Conservation (phyloP, 2,888 invertebrate genomes). For the Conus canariensis region DNA sequence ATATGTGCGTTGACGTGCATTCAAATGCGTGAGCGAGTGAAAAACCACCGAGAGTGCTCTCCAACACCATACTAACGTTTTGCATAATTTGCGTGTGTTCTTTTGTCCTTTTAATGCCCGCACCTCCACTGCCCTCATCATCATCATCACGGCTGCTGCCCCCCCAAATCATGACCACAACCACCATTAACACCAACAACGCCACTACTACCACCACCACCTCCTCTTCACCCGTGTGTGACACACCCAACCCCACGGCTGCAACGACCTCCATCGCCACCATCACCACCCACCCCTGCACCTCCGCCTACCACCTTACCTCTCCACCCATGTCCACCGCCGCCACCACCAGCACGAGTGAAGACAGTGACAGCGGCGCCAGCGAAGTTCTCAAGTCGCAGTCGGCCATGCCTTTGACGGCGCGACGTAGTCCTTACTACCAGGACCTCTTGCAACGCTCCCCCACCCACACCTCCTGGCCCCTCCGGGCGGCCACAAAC, state of each 20-base stretch:
- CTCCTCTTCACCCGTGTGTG: too few relatives aligned
- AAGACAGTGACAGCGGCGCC: conserved; percentile 36
- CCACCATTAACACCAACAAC: neutral
- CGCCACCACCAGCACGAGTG: conserved; percentile 29
- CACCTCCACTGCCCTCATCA: neutral
- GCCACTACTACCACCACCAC: neutral
- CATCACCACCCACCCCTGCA: neutral
- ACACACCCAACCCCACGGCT: neutral
- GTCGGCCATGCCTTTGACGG: conserved; percentile 44
- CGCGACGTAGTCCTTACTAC: conserved; percentile 51
- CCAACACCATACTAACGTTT: too few relatives aligned
- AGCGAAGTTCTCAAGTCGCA: conserved; percentile 33
- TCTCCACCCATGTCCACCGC: neutral
- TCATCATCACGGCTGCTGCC: conserved; percentile 7
- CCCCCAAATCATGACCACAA: neutral
- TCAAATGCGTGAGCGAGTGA: neutral
- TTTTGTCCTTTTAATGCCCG: neutral
- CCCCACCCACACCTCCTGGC: conserved; percentile 35
- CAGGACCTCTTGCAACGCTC: conserved; percentile 44
- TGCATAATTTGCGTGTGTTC: neutral
- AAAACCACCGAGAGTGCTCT: neutral
- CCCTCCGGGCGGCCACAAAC: neutral
- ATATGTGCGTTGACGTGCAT: too few relatives aligned
- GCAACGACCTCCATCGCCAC: neutral
- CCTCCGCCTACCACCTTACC: neutral